phyloP scores from a whole-genome alignment of 2,113 vertebrate species.

The Plecturocebus donacophilus region DNA sequence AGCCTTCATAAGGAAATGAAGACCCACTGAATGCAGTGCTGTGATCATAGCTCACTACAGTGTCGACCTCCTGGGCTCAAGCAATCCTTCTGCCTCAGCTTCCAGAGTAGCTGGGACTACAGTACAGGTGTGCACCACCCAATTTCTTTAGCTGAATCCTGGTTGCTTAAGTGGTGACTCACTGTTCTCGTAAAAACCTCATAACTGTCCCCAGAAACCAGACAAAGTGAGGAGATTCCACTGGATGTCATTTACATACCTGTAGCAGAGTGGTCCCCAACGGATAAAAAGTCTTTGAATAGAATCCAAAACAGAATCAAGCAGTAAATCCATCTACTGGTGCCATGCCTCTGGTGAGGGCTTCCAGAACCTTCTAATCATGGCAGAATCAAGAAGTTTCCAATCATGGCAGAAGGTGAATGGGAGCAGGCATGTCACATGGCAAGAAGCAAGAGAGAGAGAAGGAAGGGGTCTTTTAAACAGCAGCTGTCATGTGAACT shows the following conservation, averaged over 20 bases:
- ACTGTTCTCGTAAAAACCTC: background rate
- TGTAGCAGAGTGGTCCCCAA: background rate
- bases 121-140: background rate
- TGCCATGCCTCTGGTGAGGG: background rate
- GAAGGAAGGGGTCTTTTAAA: too few relatives aligned
- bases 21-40: background rate
- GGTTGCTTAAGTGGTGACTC: background rate
- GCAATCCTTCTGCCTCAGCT: too few relatives aligned
- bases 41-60: too few relatives aligned
- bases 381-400: background rate
- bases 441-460: background rate
- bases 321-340: background rate
- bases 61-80: too few relatives aligned
- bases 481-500: too few relatives aligned
- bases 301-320: background rate
- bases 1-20: background rate
- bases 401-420: background rate
- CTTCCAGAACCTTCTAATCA: background rate
- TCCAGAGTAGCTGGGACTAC: too few relatives aligned
- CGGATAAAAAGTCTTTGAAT: background rate
- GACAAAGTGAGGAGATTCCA: background rate
- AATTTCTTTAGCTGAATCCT: background rate
- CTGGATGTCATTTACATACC: background rate
- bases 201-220: background rate
- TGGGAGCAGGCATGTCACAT: background rate